Evolutionary conservation across 2,113 vertebrate species (phyloP).

Genomic region (Crotalus viridis): DNA sequence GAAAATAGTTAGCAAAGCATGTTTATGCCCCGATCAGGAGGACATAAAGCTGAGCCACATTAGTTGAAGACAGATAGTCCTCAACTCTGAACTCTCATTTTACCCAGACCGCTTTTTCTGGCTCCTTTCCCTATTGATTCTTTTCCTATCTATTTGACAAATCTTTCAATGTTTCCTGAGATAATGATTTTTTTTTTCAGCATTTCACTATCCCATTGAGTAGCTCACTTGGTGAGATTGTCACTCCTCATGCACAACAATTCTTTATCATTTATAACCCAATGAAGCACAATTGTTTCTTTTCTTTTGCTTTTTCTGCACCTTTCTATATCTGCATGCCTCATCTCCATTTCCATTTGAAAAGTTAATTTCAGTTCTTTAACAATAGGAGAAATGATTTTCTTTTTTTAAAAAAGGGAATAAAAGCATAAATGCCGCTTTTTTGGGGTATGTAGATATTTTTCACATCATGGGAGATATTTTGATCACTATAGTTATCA

Average conservation of each 20-base stretch:
- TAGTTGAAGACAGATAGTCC: background rate
- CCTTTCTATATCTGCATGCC: background rate
- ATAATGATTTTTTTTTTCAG: background rate
- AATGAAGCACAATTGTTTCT: slow-evolving; percentile 7
- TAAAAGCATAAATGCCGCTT: background rate
- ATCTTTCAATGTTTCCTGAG: background rate
- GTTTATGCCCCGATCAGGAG: background rate
- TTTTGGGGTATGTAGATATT: background rate
- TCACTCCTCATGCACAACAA: background rate
- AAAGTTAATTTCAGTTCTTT: background rate
- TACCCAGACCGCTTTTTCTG: background rate
- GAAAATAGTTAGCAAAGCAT: background rate
- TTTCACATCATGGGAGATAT: background rate
- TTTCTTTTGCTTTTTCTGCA: background rate
- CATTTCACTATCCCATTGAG: background rate
- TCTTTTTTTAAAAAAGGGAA: background rate
- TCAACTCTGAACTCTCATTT: background rate
- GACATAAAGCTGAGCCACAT: background rate
- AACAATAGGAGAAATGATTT: background rate
- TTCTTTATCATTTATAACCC: background rate
- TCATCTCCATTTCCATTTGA: slow-evolving; percentile 21
- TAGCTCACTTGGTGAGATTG: background rate
- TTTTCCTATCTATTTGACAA: slow-evolving; percentile 5
- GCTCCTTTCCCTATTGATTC: background rate
- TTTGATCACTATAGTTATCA: background rate